Percentiles rank a stretch among this genome's conserved stretches.
Evolutionary conservation across 2,797 vertebrate genomes (phyloP).

Genomic region (Euphonia xanthogaster): DNA sequence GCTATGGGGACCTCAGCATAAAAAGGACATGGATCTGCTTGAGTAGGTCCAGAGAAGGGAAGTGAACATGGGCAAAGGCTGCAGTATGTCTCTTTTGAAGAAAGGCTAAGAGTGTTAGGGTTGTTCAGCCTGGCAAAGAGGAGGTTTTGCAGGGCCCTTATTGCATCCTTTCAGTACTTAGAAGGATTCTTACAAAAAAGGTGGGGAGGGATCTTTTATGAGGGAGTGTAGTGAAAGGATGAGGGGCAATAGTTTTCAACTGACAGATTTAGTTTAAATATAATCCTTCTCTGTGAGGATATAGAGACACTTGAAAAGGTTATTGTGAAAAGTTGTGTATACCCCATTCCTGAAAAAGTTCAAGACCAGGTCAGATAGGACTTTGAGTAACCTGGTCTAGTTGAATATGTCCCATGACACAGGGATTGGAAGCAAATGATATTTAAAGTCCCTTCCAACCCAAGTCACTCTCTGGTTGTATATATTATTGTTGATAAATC

Average conservation of each 20-base stretch:
- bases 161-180: background rate
- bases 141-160: too few species aligned
- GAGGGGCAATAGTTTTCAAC: background rate
- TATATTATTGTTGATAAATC: background rate
- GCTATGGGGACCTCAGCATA: background rate
- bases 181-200: background rate
- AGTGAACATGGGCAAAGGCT: background rate
- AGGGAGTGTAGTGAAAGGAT: background rate
- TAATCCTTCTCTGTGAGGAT: background rate
- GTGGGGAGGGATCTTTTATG: too few species aligned
- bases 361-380: too few species aligned
- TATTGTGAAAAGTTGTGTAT: background rate
- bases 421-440: fast-evolving
- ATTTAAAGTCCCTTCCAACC: background rate
- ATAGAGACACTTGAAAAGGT: background rate
- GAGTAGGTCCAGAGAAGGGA: background rate
- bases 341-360: background rate
- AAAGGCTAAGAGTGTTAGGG: background rate
- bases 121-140: background rate
- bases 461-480: background rate
- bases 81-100: background rate
- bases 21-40: background rate
- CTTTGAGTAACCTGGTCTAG: background rate
- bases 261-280: background rate
- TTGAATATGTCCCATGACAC: too few species aligned